Percentiles rank a stretch among this genome's conserved stretches.
Conservation (phyloP, 2,113 vertebrate genomes). For the Pseudorasbora parva region DNA sequence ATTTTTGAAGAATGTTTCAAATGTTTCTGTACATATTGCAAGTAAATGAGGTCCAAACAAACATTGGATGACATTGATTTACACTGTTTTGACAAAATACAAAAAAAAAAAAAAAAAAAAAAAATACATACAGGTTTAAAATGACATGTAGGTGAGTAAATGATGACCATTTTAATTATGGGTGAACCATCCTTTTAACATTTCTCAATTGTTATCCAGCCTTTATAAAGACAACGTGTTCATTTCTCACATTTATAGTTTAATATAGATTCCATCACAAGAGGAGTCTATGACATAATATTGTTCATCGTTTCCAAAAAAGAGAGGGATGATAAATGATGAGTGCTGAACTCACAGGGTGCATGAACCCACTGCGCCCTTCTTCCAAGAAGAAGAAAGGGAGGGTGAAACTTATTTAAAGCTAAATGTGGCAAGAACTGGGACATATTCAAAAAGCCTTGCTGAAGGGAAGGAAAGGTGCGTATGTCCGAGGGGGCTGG, state of each 20-base stretch:
- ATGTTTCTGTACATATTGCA: too few relatives aligned
- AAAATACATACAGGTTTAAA: neutral
- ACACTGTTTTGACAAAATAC: too few relatives aligned
- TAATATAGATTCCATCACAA: neutral
- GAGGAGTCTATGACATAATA: constrained; percentile 34
- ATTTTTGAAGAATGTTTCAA: too few relatives aligned
- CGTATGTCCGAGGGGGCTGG: constrained; percentile 54
- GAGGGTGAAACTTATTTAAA: constrained; percentile 74
- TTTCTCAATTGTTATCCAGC: neutral
- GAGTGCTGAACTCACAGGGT: constrained; percentile 52
- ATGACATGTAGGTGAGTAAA: neutral
- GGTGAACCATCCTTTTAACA: neutral
- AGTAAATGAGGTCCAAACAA: too few relatives aligned
- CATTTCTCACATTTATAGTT: neutral
- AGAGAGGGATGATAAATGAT: constrained; percentile 64
- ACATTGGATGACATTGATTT: too few relatives aligned
- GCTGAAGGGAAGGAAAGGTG: constrained; percentile 49
- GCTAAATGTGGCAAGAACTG: constrained; percentile 73
- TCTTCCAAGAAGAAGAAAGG: constrained; percentile 42
- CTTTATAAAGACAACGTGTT: too few relatives aligned
- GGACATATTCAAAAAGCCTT: constrained; percentile 64
- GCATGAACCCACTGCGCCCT: constrained; percentile 45
- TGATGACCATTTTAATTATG: neutral
- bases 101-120: neutral
- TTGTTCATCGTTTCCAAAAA: constrained; percentile 50